Percentiles rank a stretch among this genome's conserved stretches.
These are phyloP conservation scores for Vulpes vulpes DNA, from an alignment of 2,113 vertebrate genomes.

Conservation along the genomic window DNA sequence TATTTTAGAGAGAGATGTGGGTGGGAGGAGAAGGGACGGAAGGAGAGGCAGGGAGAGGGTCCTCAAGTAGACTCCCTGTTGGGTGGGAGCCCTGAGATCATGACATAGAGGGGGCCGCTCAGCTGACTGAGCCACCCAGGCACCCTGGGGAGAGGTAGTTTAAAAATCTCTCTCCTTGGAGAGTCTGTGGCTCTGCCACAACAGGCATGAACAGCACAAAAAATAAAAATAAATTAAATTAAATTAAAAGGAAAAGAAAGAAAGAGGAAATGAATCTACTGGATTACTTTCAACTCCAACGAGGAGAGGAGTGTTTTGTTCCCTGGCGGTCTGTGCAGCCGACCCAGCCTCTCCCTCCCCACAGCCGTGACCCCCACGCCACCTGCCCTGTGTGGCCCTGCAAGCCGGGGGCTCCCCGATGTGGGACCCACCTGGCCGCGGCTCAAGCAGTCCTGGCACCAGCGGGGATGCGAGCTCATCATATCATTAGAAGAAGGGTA, in stretches of 20 bases:
- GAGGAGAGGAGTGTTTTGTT: neutral
- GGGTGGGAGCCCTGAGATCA: neutral
- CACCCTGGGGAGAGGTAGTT: neutral
- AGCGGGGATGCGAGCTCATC: slow-evolving; percentile 55
- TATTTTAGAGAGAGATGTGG: too few species aligned
- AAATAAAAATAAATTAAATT: neutral
- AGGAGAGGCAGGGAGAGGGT: neutral
- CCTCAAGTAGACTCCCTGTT: neutral
- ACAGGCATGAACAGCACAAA: neutral
- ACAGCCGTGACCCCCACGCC: fast-evolving
- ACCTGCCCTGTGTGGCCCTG: too few species aligned
- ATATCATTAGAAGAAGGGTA: slow-evolving; percentile 25
- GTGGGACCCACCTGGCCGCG: neutral
- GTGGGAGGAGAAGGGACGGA: neutral
- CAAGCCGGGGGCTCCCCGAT: too few species aligned
- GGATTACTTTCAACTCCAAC: neutral
- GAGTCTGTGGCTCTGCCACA: neutral
- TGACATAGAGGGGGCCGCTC: neutral
- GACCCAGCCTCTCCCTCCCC: neutral
- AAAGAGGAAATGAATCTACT: neutral
- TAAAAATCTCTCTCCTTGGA: neutral
- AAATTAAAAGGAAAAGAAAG: too few species aligned
- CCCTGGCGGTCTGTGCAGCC: neutral
- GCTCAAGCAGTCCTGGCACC: slow-evolving; percentile 52
- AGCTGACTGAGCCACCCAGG: neutral